Percentiles rank a stretch among this genome's conserved stretches.
Conservation (phyloP, 2,888 invertebrate genomes). For the Nemapogon koenigi region DNA sequence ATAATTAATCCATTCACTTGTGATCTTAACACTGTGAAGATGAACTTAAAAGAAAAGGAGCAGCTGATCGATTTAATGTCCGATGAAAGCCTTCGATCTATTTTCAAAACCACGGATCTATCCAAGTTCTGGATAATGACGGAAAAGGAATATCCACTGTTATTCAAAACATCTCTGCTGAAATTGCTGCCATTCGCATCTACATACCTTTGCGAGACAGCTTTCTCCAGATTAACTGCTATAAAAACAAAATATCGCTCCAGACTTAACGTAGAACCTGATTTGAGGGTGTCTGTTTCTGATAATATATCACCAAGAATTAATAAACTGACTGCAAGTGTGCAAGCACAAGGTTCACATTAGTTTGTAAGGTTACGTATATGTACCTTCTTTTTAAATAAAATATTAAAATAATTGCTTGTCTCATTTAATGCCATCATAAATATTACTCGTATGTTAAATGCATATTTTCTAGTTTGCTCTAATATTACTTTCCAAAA, state of each 20-base stretch:
- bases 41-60: constrained; percentile 7
- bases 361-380: no score
- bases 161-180: constrained; percentile 5
- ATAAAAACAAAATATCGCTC: constrained; percentile 13
- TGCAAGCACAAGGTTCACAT: background rate
- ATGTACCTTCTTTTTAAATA: no score
- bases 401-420: no score
- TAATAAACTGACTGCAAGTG: constrained; percentile 10
- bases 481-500: no score
- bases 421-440: no score
- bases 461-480: no score
- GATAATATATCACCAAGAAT: constrained; percentile 13
- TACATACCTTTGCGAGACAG: no score
- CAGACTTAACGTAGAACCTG: constrained; percentile 12
- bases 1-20: constrained; percentile 6
- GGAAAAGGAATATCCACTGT: constrained; percentile 1
- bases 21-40: no score
- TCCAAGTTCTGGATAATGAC: constrained; percentile 2
- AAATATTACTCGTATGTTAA: no score
- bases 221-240: constrained; percentile 2
- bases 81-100: constrained; percentile 7
- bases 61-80: constrained; percentile 7
- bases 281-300: constrained; percentile 13
- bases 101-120: constrained; percentile 6
- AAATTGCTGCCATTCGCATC: no score